Base-by-base conservation (phyloP, 2,797 vertebrate genomes). In the Buceros bicornis region DNA sequence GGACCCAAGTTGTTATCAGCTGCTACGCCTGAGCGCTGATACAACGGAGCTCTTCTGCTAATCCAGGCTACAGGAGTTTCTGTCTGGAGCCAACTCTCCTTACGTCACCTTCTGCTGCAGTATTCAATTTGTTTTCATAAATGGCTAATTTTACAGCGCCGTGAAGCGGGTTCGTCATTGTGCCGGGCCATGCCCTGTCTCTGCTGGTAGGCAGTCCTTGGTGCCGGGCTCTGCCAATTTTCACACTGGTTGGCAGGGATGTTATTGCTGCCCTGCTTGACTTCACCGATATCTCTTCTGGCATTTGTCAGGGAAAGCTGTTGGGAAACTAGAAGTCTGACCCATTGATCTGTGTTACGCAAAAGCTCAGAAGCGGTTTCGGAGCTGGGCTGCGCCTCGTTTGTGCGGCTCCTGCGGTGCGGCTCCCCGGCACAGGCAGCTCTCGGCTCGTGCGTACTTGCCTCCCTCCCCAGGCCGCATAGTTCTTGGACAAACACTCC, bases 81-180 rank as follows among this genome's bases (percentile, higher is more conserved):
- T 80, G 96, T 97, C 96, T 97, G 97, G 95, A 95, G 97, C 96
- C 95, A 98, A 93, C 89, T 97, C 93, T 93, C 97, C 97, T 98
- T 97, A 98, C 97, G 97, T 98, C 98, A 98, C 95, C 95, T 95
- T 97, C 88, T 97, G 97, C 97, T 97, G 97, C 97, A 98, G 92
- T 92, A 93, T 97, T 97, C 97, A 96, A 94, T 96, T 97, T 98
- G 97, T 97, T 97, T 98, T 98, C 96, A 82, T 97, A 97, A 98
- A 98, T 91, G 96, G 97, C 97, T 98, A 98, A 98, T 98, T 98
- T 98, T 98, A 98, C 95, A 97, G 95, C 53, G 89, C 97, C 94
- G 96, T 97, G 97, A 97, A 98, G 96, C 94, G 86, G 95, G 96
- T 96, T 97, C 94, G 96, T 98, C 95, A 93, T 96, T 95, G 97